These are phyloP conservation scores for Gortyna flavago DNA, from an alignment of 2,888 invertebrate genomes.

Conservation along the genomic window DNA sequence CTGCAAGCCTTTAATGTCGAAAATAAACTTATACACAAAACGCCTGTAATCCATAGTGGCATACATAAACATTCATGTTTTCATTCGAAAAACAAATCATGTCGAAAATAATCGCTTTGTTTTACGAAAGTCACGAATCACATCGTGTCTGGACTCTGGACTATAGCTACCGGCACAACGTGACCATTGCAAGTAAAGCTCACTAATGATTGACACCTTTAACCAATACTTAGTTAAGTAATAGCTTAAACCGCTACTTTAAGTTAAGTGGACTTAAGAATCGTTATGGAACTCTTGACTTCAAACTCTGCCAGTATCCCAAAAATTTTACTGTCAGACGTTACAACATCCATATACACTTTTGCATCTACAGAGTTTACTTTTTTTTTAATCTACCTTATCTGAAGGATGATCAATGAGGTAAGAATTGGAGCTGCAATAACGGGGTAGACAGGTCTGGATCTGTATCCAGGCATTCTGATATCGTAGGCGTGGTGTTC, in stretches of 20 bases:
- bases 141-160: slow-evolving; percentile 15
- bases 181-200: slow-evolving; percentile 26
- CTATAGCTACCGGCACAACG: slow-evolving; percentile 53
- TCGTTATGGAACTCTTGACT: neutral
- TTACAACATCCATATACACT: neutral
- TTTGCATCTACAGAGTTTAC: neutral
- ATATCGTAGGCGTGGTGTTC: neutral
- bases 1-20: neutral
- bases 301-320: neutral
- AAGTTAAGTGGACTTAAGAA: neutral
- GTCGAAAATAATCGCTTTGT: slow-evolving; percentile 16
- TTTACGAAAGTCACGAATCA: slow-evolving; percentile 30
- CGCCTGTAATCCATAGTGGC: too few species aligned
- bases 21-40: neutral
- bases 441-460: neutral
- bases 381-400: too few species aligned
- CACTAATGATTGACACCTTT: slow-evolving; percentile 29
- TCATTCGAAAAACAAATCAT: neutral
- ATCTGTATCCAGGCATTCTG: neutral
- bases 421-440: neutral
- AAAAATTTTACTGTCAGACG: neutral
- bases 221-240: neutral
- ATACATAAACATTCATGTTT: neutral
- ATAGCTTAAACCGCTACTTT: neutral
- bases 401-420: neutral